Conservation (phyloP, 2,797 vertebrate species). For the Enteromius mattozi region DNA sequence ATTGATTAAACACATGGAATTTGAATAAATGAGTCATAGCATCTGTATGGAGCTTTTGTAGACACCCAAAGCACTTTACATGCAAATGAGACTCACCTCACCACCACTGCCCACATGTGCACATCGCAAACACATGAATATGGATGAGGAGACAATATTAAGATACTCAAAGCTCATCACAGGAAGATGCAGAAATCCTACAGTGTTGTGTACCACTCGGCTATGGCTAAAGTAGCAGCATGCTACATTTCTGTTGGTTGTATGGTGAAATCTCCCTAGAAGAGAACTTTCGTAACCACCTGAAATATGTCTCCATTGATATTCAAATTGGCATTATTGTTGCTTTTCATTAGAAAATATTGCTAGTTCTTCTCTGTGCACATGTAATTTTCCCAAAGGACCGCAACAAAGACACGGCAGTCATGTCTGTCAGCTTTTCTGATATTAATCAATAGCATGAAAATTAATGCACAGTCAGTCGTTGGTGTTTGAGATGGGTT, state of each 20-base stretch:
- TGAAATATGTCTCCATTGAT: slow-evolving; percentile 29
- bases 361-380: background rate
- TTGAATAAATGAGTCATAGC: slow-evolving; percentile 49
- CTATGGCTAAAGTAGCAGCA: background rate
- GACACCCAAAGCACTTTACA: slow-evolving; percentile 49
- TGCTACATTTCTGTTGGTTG: background rate
- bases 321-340: slow-evolving; percentile 15
- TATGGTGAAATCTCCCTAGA: background rate
- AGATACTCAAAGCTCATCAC: slow-evolving; percentile 33
- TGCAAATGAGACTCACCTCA: slow-evolving; percentile 52
- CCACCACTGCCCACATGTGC: slow-evolving; percentile 44
- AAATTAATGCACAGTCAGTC: slow-evolving; percentile 26
- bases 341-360: slow-evolving; percentile 27
- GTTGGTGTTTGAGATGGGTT: slow-evolving; percentile 28
- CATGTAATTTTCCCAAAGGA: slow-evolving; percentile 15
- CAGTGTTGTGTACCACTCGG: background rate
- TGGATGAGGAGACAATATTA: slow-evolving; percentile 41
- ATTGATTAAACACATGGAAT: slow-evolving; percentile 43
- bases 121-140: slow-evolving; percentile 42
- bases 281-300: background rate
- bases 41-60: slow-evolving; percentile 46
- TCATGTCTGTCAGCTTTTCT: slow-evolving; percentile 14
- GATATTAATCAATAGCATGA: slow-evolving; percentile 31
- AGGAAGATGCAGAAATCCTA: slow-evolving; percentile 25
- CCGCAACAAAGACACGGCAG: background rate